Percentiles rank a stretch among this genome's conserved stretches.
phyloP scores from a whole-genome alignment of 2,113 vertebrate genomes.

The Collichthys lucidus region DNA sequence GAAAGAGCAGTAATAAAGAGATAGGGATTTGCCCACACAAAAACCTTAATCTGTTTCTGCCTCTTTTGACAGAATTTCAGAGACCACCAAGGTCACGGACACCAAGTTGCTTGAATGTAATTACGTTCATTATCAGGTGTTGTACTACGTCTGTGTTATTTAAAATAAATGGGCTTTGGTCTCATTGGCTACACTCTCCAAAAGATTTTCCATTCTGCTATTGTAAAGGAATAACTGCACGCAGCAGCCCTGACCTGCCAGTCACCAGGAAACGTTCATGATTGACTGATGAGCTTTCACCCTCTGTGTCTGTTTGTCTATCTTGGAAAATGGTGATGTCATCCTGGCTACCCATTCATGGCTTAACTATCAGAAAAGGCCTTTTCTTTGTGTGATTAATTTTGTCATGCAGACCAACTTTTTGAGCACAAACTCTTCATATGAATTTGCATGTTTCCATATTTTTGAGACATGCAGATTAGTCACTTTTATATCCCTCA shows the following conservation, averaged over 20 bases:
- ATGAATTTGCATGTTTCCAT: neutral
- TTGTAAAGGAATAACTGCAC: slow-evolving; percentile 48
- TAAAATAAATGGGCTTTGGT: slow-evolving; percentile 74
- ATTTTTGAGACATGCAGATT: neutral
- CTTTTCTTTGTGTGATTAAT: slow-evolving; percentile 17
- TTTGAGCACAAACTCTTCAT: slow-evolving; percentile 14
- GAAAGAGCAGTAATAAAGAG: slow-evolving; percentile 70
- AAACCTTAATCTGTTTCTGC: slow-evolving; percentile 72
- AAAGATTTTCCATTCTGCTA: slow-evolving; percentile 54
- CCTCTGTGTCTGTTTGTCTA: slow-evolving; percentile 45
- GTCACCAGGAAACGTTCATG: slow-evolving; percentile 57
- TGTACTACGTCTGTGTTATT: slow-evolving; percentile 68
- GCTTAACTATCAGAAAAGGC: neutral
- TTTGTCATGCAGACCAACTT: slow-evolving; percentile 9
- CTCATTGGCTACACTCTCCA: slow-evolving; percentile 38
- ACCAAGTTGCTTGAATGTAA: slow-evolving; percentile 72
- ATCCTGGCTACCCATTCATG: slow-evolving; percentile 10
- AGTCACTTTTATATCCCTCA: neutral
- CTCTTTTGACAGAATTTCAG: slow-evolving; percentile 69
- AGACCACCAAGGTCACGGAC: slow-evolving; percentile 75
- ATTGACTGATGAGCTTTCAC: slow-evolving; percentile 64
- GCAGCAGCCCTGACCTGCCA: slow-evolving; percentile 63
- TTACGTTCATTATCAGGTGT: slow-evolving; percentile 78
- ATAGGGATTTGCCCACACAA: slow-evolving; percentile 73
- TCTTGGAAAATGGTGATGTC: slow-evolving; percentile 60